Percentiles rank a stretch among this genome's conserved stretches.
Conservation (phyloP, 2,113 vertebrate species). For the Clarias magur region DNA sequence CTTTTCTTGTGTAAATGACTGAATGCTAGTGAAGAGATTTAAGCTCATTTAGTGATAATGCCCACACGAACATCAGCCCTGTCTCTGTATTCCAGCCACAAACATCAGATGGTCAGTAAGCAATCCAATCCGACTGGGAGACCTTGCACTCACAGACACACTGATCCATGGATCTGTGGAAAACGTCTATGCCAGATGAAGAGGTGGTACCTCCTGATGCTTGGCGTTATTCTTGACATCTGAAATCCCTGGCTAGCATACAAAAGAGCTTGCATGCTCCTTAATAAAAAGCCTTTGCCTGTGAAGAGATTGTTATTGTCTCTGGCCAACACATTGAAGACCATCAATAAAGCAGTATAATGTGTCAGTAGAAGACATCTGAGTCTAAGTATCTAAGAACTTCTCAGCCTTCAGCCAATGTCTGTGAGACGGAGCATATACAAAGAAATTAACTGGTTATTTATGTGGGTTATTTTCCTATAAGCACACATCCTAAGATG, state of each 20-base stretch:
- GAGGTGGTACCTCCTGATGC: not conserved
- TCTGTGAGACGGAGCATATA: not conserved
- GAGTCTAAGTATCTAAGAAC: not conserved
- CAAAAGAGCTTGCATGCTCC: not conserved
- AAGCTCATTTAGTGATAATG: not conserved
- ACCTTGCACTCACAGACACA: not conserved
- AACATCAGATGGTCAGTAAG: not conserved
- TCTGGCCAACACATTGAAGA: not conserved
- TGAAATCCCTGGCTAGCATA: not conserved
- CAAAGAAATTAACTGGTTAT: too few species aligned
- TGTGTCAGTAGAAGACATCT: not conserved
- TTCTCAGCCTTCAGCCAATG: not conserved
- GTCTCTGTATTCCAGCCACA: not conserved
- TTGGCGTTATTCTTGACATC: not conserved
- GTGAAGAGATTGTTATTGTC: not conserved
- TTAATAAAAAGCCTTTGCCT: not conserved
- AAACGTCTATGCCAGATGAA: not conserved
- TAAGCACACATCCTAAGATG: too few species aligned
- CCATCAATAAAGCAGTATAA: not conserved
- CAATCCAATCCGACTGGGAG: not conserved
- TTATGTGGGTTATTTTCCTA: too few species aligned
- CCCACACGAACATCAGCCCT: not conserved
- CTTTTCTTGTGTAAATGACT: not conserved
- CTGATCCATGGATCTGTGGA: not conserved
- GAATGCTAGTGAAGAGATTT: not conserved